phyloP scores from a whole-genome alignment of 2,888 invertebrate genomes.

The Ormyrus labotus region DNA sequence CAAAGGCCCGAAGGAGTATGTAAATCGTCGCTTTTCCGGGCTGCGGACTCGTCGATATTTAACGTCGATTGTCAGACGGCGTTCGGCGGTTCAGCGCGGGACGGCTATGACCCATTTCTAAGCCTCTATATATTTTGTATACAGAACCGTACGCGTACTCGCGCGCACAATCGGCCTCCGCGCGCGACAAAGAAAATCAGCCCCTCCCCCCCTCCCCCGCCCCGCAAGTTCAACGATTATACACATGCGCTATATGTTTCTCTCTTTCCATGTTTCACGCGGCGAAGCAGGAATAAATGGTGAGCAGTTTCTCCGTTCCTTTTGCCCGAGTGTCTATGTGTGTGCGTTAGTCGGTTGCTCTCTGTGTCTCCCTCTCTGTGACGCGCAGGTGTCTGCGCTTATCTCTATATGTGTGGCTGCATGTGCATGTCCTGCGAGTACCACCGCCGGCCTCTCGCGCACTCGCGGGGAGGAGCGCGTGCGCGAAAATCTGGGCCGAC shows the following conservation, averaged over 20 bases:
- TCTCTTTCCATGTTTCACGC: slow-evolving; percentile 70
- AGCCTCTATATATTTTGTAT: slow-evolving; percentile 30
- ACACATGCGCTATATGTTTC: slow-evolving; percentile 11
- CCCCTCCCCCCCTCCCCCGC: not conserved
- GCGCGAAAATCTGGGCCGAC: slow-evolving; percentile 59
- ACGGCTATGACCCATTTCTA: slow-evolving; percentile 53
- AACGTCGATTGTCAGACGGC: slow-evolving; percentile 47
- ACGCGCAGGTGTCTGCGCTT: not conserved
- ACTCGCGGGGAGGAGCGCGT: slow-evolving; percentile 31
- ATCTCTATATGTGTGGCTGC: not conserved
- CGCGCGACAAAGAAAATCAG: slow-evolving; percentile 29
- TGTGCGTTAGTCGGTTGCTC: not conserved
- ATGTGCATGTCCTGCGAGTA: not conserved
- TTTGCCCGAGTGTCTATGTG: slow-evolving; percentile 8
- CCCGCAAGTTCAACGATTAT: not conserved
- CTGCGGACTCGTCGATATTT: slow-evolving; percentile 30
- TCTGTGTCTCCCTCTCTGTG: not conserved
- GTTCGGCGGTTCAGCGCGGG: slow-evolving; percentile 44
- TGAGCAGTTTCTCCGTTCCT: slow-evolving; percentile 62
- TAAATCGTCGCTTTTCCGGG: slow-evolving; percentile 28
- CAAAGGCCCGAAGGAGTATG: not conserved
- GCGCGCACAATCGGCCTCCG: not conserved
- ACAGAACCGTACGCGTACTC: not conserved
- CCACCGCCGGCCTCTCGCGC: no score
- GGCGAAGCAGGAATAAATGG: slow-evolving; percentile 73